phyloP scores from a whole-genome alignment of 2,113 vertebrate species.

The Cacatua alba region DNA sequence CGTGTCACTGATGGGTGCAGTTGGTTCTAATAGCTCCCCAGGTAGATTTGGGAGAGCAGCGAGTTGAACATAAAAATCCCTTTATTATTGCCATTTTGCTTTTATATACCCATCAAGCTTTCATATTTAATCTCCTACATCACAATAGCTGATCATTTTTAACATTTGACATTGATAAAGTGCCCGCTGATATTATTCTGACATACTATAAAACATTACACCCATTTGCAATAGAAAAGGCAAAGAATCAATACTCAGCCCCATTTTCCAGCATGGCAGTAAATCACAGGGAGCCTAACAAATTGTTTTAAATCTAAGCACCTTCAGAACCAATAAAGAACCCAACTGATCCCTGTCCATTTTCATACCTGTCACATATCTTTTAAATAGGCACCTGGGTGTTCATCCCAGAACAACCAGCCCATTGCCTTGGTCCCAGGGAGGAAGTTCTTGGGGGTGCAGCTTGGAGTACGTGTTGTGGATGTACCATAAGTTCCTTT shows the following conservation, averaged over 20 bases:
- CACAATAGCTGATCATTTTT: slow-evolving; percentile 86
- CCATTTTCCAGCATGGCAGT: slow-evolving; percentile 78
- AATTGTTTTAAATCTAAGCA: slow-evolving; percentile 83
- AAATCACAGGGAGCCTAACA: slow-evolving; percentile 82
- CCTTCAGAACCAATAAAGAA: slow-evolving; percentile 79
- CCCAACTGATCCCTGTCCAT: slow-evolving; percentile 51
- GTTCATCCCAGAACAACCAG: neutral
- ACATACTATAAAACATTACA: slow-evolving; percentile 87
- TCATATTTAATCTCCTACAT: slow-evolving; percentile 86
- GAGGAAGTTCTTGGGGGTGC: no score
- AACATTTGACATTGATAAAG: slow-evolving; percentile 89
- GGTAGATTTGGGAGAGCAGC: slow-evolving; percentile 73
- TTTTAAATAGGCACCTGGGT: neutral
- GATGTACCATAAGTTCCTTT: fast-evolving
- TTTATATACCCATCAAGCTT: slow-evolving; percentile 86
- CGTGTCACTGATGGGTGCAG: slow-evolving; percentile 60
- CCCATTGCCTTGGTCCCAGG: fast-evolving
- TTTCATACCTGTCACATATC: slow-evolving; percentile 57
- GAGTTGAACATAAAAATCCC: slow-evolving; percentile 80
- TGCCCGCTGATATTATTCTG: slow-evolving; percentile 83
- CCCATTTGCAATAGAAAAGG: slow-evolving; percentile 84
- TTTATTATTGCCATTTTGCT: slow-evolving; percentile 83
- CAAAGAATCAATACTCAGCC: slow-evolving; percentile 84
- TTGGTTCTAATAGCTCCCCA: slow-evolving; percentile 71
- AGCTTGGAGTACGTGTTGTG: fast-evolving